phyloP scores from a whole-genome alignment of 2,797 vertebrate genomes.

The Tapirus indicus region DNA sequence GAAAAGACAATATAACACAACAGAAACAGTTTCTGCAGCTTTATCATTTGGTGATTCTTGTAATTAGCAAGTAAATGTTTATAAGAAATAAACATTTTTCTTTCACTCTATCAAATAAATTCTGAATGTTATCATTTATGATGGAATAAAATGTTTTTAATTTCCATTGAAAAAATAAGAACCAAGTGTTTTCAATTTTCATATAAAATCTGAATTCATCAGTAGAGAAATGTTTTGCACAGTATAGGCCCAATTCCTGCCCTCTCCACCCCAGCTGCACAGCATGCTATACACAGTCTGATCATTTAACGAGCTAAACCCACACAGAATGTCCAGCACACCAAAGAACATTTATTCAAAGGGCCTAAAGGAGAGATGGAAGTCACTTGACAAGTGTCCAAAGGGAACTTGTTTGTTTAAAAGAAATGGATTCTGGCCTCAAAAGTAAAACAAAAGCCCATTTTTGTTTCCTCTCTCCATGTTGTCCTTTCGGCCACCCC shows the following conservation, averaged over 20 bases:
- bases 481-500: not conserved
- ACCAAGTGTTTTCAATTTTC: not conserved
- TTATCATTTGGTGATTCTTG: not conserved
- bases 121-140: not conserved
- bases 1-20: not conserved
- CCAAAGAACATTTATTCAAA: not conserved
- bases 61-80: constrained; percentile 12
- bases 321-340: not conserved
- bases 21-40: not conserved
- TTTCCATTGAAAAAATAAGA: not conserved
- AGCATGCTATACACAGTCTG: not conserved
- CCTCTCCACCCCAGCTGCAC: not conserved
- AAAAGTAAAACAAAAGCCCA: not conserved
- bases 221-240: not conserved
- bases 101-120: not conserved
- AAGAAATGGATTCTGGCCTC: not conserved
- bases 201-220: not conserved
- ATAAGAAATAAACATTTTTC: not conserved
- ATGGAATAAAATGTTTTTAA: not conserved
- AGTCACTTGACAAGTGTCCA: not conserved
- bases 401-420: not conserved
- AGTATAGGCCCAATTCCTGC: not conserved
- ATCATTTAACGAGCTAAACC: not conserved
- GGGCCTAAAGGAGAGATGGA: not conserved
- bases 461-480: not conserved